A percentile compares a stretch with the other conserved stretches of the same genome.
These are phyloP conservation scores for Prochilodus magdalenae DNA, from an alignment of 2,113 vertebrate species.

Conservation along the genomic window DNA sequence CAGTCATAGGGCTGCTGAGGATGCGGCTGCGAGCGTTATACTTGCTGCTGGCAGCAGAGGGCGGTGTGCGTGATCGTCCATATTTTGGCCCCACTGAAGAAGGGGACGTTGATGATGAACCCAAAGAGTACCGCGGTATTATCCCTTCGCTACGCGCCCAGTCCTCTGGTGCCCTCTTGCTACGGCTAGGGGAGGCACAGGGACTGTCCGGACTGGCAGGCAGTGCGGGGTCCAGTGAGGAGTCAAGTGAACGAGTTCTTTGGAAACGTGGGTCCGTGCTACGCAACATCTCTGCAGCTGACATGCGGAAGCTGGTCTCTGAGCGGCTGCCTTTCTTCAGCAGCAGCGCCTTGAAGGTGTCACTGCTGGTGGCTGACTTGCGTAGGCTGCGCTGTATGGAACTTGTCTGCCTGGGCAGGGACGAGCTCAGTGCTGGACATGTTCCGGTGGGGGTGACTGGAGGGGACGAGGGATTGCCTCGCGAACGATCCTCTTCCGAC, in stretches of 20 bases:
- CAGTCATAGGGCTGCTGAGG: constrained; percentile 97
- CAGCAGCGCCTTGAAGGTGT: constrained; percentile 98
- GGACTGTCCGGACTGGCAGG: constrained; percentile 73
- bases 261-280: constrained; percentile 90
- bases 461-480: constrained; percentile 83
- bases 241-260: constrained; percentile 75
- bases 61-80: constrained; percentile 89
- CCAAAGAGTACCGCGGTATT: constrained; percentile 80
- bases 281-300: constrained; percentile 93
- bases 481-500: constrained; percentile 88
- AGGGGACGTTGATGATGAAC: constrained; percentile 63
- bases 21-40: constrained; percentile 90
- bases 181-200: constrained; percentile 74
- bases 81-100: constrained; percentile 81
- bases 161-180: constrained; percentile 82
- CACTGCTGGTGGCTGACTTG: constrained; percentile 94
- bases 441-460: constrained; percentile 86
- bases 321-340: constrained; percentile 94
- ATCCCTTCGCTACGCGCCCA: constrained; percentile 86
- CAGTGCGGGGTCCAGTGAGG: constrained; percentile 61
- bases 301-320: constrained; percentile 92
- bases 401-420: constrained; percentile 80
- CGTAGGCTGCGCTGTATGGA: constrained; percentile 92
- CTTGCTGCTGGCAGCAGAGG: constrained; percentile 95
- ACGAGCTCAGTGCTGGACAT: constrained; percentile 71